phyloP scores from a whole-genome alignment of 2,888 invertebrate species.

The Drosophila emarginata region DNA sequence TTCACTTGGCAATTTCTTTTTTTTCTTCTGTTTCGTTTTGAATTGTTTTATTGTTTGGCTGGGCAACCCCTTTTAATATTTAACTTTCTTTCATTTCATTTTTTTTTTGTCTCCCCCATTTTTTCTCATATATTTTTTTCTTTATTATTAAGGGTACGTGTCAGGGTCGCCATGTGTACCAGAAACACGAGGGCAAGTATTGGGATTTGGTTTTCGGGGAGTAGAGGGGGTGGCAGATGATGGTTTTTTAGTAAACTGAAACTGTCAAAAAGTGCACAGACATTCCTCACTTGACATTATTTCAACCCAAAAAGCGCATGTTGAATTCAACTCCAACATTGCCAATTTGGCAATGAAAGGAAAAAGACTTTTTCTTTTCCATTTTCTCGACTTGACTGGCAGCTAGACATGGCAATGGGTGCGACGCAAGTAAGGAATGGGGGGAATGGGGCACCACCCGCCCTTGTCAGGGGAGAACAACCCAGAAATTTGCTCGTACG shows the following conservation, averaged over 20 bases:
- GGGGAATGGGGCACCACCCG: conserved; percentile 32
- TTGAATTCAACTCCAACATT: conserved; percentile 49
- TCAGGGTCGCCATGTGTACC: conserved; percentile 44
- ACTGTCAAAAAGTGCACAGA: conserved; percentile 78
- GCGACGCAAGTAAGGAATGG: neutral
- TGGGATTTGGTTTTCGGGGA: conserved; percentile 23
- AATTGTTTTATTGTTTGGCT: conserved; percentile 35
- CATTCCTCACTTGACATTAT: conserved; percentile 78
- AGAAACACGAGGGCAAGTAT: conserved; percentile 9
- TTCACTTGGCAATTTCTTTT: conserved; percentile 25
- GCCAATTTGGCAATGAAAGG: conserved; percentile 65
- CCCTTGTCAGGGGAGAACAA: conserved; percentile 59
- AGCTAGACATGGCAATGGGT: conserved; percentile 40
- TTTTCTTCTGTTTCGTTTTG: conserved; percentile 14
- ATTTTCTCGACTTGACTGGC: conserved; percentile 51
- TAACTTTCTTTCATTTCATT: conserved; percentile 55
- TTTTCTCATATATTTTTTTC: conserved; percentile 31
- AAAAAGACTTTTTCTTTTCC: conserved; percentile 63
- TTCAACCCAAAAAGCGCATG: conserved; percentile 58
- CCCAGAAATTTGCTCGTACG: conserved; percentile 70
- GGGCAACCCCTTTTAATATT: conserved; percentile 52
- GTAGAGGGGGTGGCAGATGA: conserved; percentile 14
- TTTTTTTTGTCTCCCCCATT: conserved; percentile 37
- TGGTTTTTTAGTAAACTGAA: conserved; percentile 72
- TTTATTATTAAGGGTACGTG: conserved; percentile 49